Evolutionary conservation across 2,888 invertebrate species (phyloP).

Genomic region (Acrobasis suavella): DNA sequence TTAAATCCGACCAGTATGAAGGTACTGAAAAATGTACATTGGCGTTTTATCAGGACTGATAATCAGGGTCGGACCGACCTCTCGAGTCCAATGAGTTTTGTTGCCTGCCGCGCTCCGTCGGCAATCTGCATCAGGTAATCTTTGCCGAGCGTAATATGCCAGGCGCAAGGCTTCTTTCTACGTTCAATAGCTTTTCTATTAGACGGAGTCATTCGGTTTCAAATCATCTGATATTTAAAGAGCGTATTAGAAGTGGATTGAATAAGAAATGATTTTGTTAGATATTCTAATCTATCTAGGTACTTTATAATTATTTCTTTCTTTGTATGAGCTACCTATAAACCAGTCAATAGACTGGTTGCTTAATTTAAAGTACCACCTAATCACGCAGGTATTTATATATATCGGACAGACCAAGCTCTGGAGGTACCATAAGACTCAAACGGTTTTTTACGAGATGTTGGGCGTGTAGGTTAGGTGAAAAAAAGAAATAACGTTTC

Average conservation of each 20-base stretch:
- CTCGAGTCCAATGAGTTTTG: conserved; percentile 15
- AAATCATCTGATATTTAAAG: neutral
- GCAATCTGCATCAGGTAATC: conserved; percentile 18
- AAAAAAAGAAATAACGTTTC: no score
- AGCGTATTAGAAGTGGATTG: neutral
- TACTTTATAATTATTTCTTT: no score
- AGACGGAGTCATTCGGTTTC: neutral
- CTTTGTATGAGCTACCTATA: no score
- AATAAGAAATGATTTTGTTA: neutral
- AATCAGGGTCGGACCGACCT: conserved; percentile 17
- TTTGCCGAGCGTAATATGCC: conserved; percentile 10
- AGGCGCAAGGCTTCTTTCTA: conserved; percentile 12
- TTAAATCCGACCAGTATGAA: neutral
- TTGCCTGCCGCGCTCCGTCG: conserved; percentile 8
- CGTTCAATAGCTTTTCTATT: conserved; percentile 6
- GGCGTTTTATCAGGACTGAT: conserved; percentile 12
- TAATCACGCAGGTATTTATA: no score
- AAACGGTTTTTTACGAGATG: no score
- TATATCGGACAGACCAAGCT: no score
- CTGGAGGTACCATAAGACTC: no score
- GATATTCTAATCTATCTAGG: no score
- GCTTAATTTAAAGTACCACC: no score
- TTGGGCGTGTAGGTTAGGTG: no score
- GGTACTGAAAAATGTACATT: neutral
- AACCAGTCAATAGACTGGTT: no score